phyloP scores from a whole-genome alignment of 2,797 vertebrate genomes.

The Gymnoscopelus microlampas region DNA sequence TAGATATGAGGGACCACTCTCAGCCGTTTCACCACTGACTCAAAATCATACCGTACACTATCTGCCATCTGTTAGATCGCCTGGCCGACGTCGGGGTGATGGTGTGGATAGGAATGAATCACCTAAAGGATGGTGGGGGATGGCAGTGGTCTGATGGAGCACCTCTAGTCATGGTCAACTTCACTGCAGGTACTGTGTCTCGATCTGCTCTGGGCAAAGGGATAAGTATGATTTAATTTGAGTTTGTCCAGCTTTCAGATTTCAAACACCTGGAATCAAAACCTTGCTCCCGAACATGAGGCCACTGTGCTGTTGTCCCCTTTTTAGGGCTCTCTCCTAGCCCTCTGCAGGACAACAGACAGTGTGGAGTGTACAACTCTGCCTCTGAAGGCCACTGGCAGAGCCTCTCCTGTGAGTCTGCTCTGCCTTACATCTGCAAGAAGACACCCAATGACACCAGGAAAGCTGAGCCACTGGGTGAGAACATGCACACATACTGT shows the following conservation, averaged over 20 bases:
- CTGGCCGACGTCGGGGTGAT: conserved; percentile 77
- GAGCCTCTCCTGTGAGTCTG: conserved; percentile 85
- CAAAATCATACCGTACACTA: background rate
- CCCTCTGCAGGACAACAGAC: conserved; percentile 75
- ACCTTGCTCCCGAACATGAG: background rate
- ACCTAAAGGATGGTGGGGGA: conserved; percentile 82
- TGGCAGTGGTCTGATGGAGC: conserved; percentile 95
- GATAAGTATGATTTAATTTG: background rate
- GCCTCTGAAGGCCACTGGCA: conserved; percentile 79
- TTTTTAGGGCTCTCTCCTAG: conserved; percentile 80
- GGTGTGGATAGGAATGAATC: conserved; percentile 92
- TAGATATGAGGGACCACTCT: background rate
- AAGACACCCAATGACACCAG: conserved; percentile 82
- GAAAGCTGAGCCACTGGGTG: conserved; percentile 82
- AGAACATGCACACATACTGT: conserved; percentile 35
- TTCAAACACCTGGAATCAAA: background rate
- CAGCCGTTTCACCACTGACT: background rate
- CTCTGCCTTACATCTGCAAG: conserved; percentile 93
- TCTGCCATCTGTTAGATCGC: conserved; percentile 78
- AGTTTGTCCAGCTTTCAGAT: background rate
- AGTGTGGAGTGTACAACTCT: conserved; percentile 87
- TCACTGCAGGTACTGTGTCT: conserved; percentile 75
- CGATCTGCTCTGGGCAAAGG: background rate
- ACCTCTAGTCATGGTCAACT: conserved; percentile 86
- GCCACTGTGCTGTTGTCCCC: conserved; percentile 19